A percentile compares a stretch with the other conserved stretches of the same genome.
phyloP scores from a whole-genome alignment of 1,140 invertebrate species.

The Anadara kagoshimensis region DNA sequence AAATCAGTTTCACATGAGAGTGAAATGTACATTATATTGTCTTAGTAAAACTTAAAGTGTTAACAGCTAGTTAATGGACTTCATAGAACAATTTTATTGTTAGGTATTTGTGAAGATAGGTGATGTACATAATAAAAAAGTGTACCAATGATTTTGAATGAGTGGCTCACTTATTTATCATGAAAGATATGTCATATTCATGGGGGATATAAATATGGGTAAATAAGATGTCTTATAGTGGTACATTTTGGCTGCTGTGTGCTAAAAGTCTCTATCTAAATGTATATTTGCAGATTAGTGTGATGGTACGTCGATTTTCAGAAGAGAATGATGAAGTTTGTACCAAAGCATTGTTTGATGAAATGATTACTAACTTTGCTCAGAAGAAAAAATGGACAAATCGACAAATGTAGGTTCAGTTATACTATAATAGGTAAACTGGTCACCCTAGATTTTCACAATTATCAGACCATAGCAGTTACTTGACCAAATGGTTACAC shows the following conservation, averaged over 20 bases:
- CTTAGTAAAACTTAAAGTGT: background rate
- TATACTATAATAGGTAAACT: background rate
- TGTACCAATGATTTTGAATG: too few relatives aligned
- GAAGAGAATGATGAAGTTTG: constrained; percentile 61
- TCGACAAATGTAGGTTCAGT: constrained; percentile 81
- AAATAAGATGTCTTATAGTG: too few relatives aligned
- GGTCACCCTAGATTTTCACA: background rate
- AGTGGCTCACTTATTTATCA: too few relatives aligned
- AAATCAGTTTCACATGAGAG: background rate
- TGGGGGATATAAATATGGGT: too few relatives aligned
- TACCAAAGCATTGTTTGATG: constrained; percentile 69
- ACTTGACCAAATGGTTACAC: background rate
- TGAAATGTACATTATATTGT: background rate
- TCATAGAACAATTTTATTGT: too few relatives aligned
- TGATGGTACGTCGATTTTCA: constrained; percentile 71
- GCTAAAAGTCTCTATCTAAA: background rate
- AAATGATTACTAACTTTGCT: constrained; percentile 79
- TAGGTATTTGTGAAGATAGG: too few relatives aligned
- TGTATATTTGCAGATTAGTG: constrained; percentile 70
- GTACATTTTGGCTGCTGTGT: background rate
- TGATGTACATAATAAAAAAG: too few relatives aligned
- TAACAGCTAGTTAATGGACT: too few relatives aligned
- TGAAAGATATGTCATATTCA: too few relatives aligned
- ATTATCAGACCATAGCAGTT: too few relatives aligned
- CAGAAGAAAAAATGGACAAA: constrained; percentile 79